These are phyloP conservation scores for Alviniconcha marisindica DNA, from an alignment of 1,140 invertebrate species.

Conservation along the genomic window DNA sequence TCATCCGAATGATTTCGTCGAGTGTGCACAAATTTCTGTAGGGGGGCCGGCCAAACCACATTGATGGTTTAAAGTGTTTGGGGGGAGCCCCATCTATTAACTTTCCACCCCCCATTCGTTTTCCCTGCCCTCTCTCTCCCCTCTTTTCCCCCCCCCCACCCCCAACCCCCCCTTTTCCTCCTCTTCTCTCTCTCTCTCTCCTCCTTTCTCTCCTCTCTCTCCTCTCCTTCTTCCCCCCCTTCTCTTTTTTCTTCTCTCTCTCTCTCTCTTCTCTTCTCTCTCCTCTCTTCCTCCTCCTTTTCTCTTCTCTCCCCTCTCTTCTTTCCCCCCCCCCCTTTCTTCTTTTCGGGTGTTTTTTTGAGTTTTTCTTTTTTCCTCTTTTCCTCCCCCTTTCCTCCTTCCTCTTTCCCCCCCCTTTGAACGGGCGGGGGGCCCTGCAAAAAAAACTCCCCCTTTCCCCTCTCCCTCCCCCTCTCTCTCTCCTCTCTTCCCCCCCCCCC, in stretches of 20 bases:
- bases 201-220: not conserved
- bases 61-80: too few species aligned
- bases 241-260: not conserved
- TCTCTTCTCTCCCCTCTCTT: not conserved
- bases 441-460: too few species aligned
- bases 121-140: too few species aligned
- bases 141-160: too few species aligned
- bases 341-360: not conserved
- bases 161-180: not conserved
- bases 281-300: not conserved
- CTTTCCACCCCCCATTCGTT: too few species aligned
- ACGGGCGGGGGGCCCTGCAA: too few species aligned
- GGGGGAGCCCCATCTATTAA: too few species aligned
- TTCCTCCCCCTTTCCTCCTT: slow-evolving; percentile 19
- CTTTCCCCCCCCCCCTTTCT: not conserved
- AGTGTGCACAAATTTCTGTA: too few species aligned
- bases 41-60: too few species aligned
- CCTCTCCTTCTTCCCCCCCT: not conserved
- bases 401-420: too few species aligned
- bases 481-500: not conserved
- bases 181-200: not conserved
- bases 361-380: slow-evolving; percentile 14
- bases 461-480: slow-evolving; percentile 23
- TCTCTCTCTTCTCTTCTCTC: not conserved
- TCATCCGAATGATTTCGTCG: too few species aligned